phyloP scores from a whole-genome alignment of 2,797 vertebrate genomes.

The Morelia viridis region DNA sequence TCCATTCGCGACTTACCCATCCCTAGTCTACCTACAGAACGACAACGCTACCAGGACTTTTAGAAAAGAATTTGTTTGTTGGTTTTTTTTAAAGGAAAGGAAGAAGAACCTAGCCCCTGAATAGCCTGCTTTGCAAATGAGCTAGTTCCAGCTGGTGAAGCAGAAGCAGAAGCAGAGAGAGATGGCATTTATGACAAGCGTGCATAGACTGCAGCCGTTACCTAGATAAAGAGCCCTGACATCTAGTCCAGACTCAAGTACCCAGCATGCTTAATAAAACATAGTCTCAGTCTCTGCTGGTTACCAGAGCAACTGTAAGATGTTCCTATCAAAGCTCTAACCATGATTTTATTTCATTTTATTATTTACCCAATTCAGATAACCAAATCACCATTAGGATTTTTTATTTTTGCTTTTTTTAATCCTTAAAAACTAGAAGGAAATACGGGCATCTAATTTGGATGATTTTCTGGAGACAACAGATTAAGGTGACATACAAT shows the following conservation, averaged over 20 bases:
- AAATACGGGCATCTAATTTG: background rate
- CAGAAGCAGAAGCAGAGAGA: background rate
- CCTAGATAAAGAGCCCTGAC: constrained; percentile 38
- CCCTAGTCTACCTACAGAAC: background rate
- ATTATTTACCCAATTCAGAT: background rate
- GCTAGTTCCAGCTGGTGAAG: background rate
- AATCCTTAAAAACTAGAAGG: background rate
- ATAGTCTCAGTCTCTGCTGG: constrained; percentile 26
- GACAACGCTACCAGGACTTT: background rate
- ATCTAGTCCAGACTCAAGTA: constrained; percentile 34
- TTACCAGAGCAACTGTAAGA: constrained; percentile 38
- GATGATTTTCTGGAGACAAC: background rate
- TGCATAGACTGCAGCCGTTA: background rate
- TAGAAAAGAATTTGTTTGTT: background rate
- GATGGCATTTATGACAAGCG: background rate
- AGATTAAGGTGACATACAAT: background rate
- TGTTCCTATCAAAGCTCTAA: constrained; percentile 9
- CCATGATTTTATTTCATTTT: constrained; percentile 6
- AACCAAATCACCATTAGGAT: background rate
- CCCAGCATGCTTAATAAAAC: constrained; percentile 35
- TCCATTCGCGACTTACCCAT: background rate
- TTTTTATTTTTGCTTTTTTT: background rate
- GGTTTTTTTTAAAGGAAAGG: background rate
- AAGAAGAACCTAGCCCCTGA: background rate
- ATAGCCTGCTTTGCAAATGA: background rate